These are phyloP conservation scores for Corvus moneduloides DNA, from an alignment of 2,113 vertebrate genomes.

Conservation along the genomic window DNA sequence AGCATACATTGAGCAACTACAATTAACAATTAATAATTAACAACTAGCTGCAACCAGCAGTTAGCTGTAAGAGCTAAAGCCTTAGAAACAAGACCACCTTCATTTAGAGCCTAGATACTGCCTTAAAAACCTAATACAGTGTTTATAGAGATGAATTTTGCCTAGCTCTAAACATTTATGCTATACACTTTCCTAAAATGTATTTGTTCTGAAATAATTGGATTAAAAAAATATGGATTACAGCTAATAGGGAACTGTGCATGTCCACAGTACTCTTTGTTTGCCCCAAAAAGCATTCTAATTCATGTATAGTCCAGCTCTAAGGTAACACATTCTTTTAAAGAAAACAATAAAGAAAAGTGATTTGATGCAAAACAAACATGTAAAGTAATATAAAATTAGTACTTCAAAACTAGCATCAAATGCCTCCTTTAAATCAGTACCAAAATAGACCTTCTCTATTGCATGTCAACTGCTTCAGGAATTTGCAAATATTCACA, in stretches of 20 bases:
- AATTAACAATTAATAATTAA: constrained; percentile 1
- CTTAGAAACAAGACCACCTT: not conserved
- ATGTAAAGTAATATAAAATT: not conserved
- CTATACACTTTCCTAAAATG: not conserved
- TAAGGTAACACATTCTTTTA: constrained; percentile 12
- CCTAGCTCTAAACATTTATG: not conserved
- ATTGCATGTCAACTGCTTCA: not conserved
- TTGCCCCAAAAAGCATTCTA: constrained; percentile 27
- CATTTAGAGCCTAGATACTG: not conserved
- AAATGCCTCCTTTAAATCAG: not conserved
- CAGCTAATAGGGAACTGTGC: not conserved
- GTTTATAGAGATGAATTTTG: not conserved
- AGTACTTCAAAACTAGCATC: not conserved
- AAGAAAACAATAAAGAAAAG: not conserved
- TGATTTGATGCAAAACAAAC: not conserved
- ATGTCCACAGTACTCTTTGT: not conserved
- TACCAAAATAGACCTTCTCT: constrained; percentile 47
- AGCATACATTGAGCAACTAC: not conserved
- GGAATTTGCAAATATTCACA: constrained; percentile 62
- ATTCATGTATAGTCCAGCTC: constrained; percentile 16
- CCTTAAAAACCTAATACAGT: not conserved
- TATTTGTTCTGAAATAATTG: not conserved
- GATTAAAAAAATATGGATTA: not conserved
- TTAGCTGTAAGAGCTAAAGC: not conserved
- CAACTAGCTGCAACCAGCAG: not conserved